Base-by-base conservation (phyloP, 2,888 invertebrate species). In the Lutraria lutraria region DNA sequence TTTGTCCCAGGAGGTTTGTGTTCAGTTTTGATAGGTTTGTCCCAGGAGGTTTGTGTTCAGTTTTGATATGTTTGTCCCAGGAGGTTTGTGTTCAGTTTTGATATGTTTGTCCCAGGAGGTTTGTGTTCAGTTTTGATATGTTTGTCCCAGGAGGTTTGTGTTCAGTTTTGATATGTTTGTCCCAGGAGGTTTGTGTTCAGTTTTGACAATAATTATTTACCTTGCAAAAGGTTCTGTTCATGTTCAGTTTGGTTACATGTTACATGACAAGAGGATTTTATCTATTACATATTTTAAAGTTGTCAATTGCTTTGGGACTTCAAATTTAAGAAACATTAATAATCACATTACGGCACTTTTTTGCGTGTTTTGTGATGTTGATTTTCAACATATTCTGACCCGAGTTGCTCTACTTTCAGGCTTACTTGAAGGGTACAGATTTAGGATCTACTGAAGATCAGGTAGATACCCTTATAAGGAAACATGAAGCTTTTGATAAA, bases 401-500 rank as follows among this genome's bases (percentile, higher is more conserved):
- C n/a, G n/a, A n/a, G n/a, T n/a, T n/a, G n/a, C n/a, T n/a, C 2
- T 68, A 25, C 29, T 92, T 93, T 8, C 92, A 96, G 96, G 96
- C 95, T 0, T 95, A 96, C 89, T 93, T 96, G 88, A 93, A 92
- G 79, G 99, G 99, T 92, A 98, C 98, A 94, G 99, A 99, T 97
- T 97, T 99, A 94, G 99, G 99, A 85, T 98, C 99, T 97, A 99
- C 99, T 85, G 99, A 99, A 95, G 99, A 99, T 97, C 99, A 99
- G 97, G 99, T 99, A 52, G 99, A 99, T 97, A 98, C 98, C 96
- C 97, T 99, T 94, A 99, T 99, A 95, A 99, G 99, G 97, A 99
- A 99, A 97, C 99, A 99, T 97, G 99, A 99, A 97, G 99, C 99
- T 92, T 99, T 99, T 97, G 99, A 99, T 97, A 99, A 99, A 97